Evolutionary conservation across 2,113 vertebrate genomes (phyloP), one percentile per base, ranked within the genome.

Genomic region (Caretta caretta): DNA sequence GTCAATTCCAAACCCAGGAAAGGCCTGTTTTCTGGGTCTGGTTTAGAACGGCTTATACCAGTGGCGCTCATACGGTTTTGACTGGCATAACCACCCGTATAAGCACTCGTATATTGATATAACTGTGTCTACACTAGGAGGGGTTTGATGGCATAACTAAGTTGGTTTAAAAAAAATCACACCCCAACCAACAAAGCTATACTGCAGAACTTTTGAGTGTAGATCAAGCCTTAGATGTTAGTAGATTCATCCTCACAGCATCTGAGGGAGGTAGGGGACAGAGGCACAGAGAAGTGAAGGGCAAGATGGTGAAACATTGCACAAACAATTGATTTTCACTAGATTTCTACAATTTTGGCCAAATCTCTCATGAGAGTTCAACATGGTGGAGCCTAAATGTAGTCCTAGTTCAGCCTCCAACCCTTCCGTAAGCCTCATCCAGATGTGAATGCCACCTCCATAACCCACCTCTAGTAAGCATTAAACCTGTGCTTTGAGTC

Each of bases 291-390:
- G 57, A 85, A 19, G 82, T 16, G 24, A 86, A 89, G 17, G 91
- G 10, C 87, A 93, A 93, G 16, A 65, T n/a, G 2, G 50, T n/a
- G 54, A 27, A 29, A 49, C 89, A 86, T 59, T 96, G 76, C 78
- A 84, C 65, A 84, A 94, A 90, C 82, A 83, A 72, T 90, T 93
- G 46, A 92, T 56, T 69, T 94, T 56, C 81, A 86, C 93, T 85
- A 96, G 78, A 87, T 96, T 90, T 94, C 89, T 94, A 86, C 53
- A 86, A 91, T 38, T n/a, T 88, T 88, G 86, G 88, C 86, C 94
- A 93, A 81, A 27, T 88, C 48, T 75, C 93, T 83, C 0, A 0
- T 0, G 0, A 83, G 46, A 65, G 80, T 91, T 92, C 35, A 96
- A 81, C 69, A 80, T 38, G 72, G 88, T 50, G 42, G 88, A 91